Evolutionary conservation across 1,140 invertebrate species (phyloP), one percentile per base, ranked within the genome.

Genomic region (Parapsyche elsis): DNA sequence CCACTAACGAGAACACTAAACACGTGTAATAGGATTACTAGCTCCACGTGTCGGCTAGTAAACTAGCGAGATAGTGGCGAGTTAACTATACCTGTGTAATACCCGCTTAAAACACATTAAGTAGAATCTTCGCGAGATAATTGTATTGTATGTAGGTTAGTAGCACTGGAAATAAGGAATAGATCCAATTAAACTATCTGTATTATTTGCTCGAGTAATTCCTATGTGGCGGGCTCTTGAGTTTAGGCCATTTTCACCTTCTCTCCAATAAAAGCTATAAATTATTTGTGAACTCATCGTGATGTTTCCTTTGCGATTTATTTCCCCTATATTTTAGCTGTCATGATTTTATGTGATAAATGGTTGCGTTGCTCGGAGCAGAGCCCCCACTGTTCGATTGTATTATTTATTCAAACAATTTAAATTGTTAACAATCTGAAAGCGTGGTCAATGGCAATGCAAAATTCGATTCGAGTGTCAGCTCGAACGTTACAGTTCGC

Each of bases 321-420:
- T 59, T 16, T 21, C 53, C n/a, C n/a, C 53, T 21, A 59, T 59
- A 59, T 59, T 59, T 59, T 59, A 59, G n/a, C 53, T 59, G 53
- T 59, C 53, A 59, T 59, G 53, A 59, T 59, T 59, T 59, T 10
- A 16, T 59, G 14, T 59, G 53, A 59, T 59, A 59, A 59, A 59
- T 59, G 53, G 53, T 21, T 59, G 14, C 21, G 21, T 21, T 59
- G 21, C 53, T 59, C 10, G 14, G 53, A 21, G n/a, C 53, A n/a
- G 53, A 1, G n/a, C 14, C 1, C n/a, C 1, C 21, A 59, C 21
- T 59, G 2, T 16, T 59, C 53, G 53, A 21, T 38, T 38, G 30
- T 38, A 38, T 59, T 59, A 59, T 59, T 59, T 59, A 59, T 59
- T 59, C 53, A 59, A 59, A 16, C 53, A n/a, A 21, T 21, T 21